phyloP scores from a whole-genome alignment of 2,797 vertebrate genomes.

The Helicolenus hilgendorfi region DNA sequence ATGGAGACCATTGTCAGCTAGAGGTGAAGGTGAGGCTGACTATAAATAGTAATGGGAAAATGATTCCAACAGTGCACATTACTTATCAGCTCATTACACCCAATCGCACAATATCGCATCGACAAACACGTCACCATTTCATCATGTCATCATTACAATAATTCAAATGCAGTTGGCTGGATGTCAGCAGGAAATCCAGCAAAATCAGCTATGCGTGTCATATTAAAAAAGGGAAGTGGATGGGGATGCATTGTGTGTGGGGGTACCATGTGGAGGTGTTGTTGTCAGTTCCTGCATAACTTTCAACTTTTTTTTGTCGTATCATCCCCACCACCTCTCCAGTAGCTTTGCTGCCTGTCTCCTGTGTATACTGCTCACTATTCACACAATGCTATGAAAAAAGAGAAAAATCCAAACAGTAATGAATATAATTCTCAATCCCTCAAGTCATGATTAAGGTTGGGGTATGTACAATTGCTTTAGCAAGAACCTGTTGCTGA shows the following conservation, averaged over 20 bases:
- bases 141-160: constrained; percentile 30
- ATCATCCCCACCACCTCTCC: constrained; percentile 1
- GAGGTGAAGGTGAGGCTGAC: constrained; percentile 63
- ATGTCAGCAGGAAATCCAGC: constrained; percentile 2
- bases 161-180: constrained; percentile 32
- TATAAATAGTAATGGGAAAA: constrained; percentile 59
- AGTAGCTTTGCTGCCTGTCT: constrained; percentile 21
- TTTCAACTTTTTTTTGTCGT: constrained; percentile 20
- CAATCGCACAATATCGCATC: constrained; percentile 14
- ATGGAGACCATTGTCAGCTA: constrained; percentile 51
- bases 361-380: constrained; percentile 22
- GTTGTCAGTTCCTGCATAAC: constrained; percentile 36
- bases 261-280: constrained; percentile 29
- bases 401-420: constrained; percentile 4
- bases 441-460: not conserved
- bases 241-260: not conserved
- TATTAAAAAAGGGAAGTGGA: constrained; percentile 17
- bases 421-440: constrained; percentile 27
- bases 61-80: constrained; percentile 26
- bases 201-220: constrained; percentile 21
- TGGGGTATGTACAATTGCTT: not conserved
- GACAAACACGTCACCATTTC: constrained; percentile 18
- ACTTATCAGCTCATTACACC: constrained; percentile 43
- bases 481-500: not conserved
- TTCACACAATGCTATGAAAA: constrained; percentile 19